Evolutionary conservation across 2,888 invertebrate genomes (phyloP), one percentile per base, ranked within the genome.

Genomic region (Choristoneura rosaceana): DNA sequence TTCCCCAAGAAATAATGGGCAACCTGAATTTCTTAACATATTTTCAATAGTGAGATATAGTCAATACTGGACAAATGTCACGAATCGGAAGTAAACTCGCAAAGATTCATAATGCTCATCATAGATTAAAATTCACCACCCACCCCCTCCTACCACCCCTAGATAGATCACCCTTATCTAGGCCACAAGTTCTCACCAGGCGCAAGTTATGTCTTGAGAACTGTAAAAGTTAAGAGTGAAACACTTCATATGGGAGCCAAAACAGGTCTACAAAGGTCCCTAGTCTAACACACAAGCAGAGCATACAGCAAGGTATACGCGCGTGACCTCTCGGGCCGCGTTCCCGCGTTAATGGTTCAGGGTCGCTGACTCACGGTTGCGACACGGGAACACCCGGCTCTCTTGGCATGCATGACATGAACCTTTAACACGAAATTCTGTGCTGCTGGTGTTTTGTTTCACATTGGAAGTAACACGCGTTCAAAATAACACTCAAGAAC

Each of bases 371-470:
- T 89, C 90, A 90, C 82, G 78, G 74, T 84, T 82, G 84, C 86
- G 85, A 86, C 87, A 88, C 78, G 89, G 90, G 89, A 89, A 89
- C 89, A 90, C 90, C 90, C 89, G 86, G 84, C 84, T 85, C 81
- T 89, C 84, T 90, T 90, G 89, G 89, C 90, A 87, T 84, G 85
- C 83, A 81, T 80, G 80, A 80, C 81, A 77, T 81, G 82, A 78
- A 79, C 78, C 81, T 80, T 78, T 79, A 78, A 76, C 78, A 73
- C 76, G 76, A 79, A 81, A 79, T 78, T 34, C 61, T 45, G 76
- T 80, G 80, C 78, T 80, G 80, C 81, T 81, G 79, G 76, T 78
- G 74, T 79, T 74, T 33, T 77, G 78, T 79, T 76, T 76, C 78
- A 78, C 75, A 75, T 63, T 77, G 75, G 62, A 73, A 77, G 67